Evolutionary conservation across 2,113 vertebrate genomes (phyloP).

Genomic region (Perca flavescens): DNA sequence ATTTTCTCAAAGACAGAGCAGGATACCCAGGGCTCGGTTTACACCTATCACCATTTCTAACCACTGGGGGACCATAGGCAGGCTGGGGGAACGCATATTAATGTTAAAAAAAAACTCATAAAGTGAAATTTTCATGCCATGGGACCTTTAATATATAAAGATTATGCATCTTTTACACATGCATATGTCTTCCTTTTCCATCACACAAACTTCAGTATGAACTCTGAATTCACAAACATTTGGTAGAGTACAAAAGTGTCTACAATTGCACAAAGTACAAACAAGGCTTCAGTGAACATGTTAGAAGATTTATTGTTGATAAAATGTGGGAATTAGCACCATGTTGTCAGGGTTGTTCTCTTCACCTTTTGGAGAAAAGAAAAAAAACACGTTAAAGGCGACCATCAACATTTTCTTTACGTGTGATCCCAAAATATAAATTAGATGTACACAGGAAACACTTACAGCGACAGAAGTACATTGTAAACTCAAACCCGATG

Average conservation of each 20-base stretch:
- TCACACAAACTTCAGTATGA: background rate
- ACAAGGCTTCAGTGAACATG: background rate
- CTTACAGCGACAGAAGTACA: background rate
- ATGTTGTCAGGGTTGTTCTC: background rate
- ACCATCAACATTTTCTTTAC: background rate
- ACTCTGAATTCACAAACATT: background rate
- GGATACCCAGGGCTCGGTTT: no score
- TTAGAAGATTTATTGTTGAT: slow-evolving; percentile 2
- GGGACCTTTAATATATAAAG: no score
- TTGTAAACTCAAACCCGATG: rapidly evolving
- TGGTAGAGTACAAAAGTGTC: background rate
- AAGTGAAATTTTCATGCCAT: no score
- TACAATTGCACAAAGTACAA: background rate
- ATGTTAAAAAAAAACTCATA: no score
- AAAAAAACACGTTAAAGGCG: background rate
- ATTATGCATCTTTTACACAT: no score
- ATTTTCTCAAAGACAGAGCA: no score
- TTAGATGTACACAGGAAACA: background rate
- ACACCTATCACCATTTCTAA: no score
- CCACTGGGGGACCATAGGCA: no score
- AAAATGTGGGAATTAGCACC: background rate
- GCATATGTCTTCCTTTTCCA: background rate
- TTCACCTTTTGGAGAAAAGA: background rate
- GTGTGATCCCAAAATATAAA: background rate
- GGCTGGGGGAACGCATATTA: no score